phyloP scores from a whole-genome alignment of 2,888 invertebrate species.

The Stegophylla sp. region DNA sequence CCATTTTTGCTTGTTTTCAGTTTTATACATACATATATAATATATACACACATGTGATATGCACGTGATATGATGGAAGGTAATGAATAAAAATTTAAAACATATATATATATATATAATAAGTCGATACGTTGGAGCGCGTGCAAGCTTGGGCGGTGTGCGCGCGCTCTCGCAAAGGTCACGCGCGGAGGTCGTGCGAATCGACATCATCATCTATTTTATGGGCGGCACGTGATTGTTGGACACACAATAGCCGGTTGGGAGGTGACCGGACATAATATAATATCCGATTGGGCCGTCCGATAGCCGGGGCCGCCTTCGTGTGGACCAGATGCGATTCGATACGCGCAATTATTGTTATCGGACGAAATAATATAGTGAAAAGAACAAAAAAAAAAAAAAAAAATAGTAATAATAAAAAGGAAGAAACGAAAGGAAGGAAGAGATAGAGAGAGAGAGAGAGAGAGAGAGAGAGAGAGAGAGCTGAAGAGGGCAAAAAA shows the following conservation, averaged over 20 bases:
- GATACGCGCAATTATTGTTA: slow-evolving; percentile 55
- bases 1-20: too few relatives aligned
- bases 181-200: slow-evolving; percentile 55
- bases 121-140: neutral
- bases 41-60: too few relatives aligned
- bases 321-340: slow-evolving; percentile 54
- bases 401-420: neutral
- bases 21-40: too few relatives aligned
- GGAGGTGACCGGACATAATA: slow-evolving; percentile 45
- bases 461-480: neutral
- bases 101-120: slow-evolving; percentile 6
- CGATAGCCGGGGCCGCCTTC: slow-evolving; percentile 52
- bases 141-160: neutral
- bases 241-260: slow-evolving; percentile 52
- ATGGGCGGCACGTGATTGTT: slow-evolving; percentile 58
- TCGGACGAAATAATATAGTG: slow-evolving; percentile 31
- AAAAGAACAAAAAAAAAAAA: neutral
- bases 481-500: neutral
- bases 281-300: slow-evolving; percentile 51
- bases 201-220: slow-evolving; percentile 55
- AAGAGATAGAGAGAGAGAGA: neutral
- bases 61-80: neutral
- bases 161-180: slow-evolving; percentile 30
- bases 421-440: neutral
- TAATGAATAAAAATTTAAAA: slow-evolving; percentile 27